Conservation (phyloP, 2,888 invertebrate genomes). For the Diabrotica balteata region DNA sequence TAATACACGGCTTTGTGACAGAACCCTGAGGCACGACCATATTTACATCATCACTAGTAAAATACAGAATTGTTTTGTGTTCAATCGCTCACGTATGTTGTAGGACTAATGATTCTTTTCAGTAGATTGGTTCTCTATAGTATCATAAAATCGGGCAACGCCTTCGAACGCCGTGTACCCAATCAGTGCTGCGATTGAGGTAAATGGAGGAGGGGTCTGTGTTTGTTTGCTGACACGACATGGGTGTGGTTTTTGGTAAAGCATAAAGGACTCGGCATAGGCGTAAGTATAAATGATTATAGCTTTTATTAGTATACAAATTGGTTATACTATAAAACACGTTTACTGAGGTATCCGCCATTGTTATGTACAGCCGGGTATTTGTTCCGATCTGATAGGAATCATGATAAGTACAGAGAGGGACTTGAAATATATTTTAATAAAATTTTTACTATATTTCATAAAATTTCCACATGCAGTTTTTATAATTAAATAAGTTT, state of each 20-base stretch:
- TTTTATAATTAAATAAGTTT: too few species aligned
- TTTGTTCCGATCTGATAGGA: slow-evolving; percentile 7
- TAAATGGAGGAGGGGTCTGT: slow-evolving; percentile 36
- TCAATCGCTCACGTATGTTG: slow-evolving; percentile 39
- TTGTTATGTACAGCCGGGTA: slow-evolving; percentile 28
- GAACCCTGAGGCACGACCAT: slow-evolving; percentile 45
- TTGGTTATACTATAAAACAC: slow-evolving; percentile 38
- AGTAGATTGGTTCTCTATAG: slow-evolving; percentile 41
- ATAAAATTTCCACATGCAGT: too few species aligned
- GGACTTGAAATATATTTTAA: not conserved
- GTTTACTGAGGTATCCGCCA: slow-evolving; percentile 37
- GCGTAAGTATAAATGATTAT: slow-evolving; percentile 43
- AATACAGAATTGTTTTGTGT: slow-evolving; percentile 10
- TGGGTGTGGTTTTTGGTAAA: slow-evolving; percentile 44
- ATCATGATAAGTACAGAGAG: not conserved
- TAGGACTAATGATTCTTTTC: slow-evolving; percentile 41
- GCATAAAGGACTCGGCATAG: slow-evolving; percentile 33
- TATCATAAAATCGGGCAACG: slow-evolving; percentile 43
- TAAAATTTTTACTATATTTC: too few species aligned
- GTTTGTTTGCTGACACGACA: slow-evolving; percentile 46
- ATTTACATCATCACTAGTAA: slow-evolving; percentile 42
- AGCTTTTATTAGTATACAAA: slow-evolving; percentile 44
- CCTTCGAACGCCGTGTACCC: slow-evolving; percentile 37
- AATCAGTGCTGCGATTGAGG: slow-evolving; percentile 33
- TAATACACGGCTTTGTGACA: slow-evolving; percentile 46